Evolutionary conservation across 2,797 vertebrate species (phyloP).

Genomic region (Pseudochromis fuscus): DNA sequence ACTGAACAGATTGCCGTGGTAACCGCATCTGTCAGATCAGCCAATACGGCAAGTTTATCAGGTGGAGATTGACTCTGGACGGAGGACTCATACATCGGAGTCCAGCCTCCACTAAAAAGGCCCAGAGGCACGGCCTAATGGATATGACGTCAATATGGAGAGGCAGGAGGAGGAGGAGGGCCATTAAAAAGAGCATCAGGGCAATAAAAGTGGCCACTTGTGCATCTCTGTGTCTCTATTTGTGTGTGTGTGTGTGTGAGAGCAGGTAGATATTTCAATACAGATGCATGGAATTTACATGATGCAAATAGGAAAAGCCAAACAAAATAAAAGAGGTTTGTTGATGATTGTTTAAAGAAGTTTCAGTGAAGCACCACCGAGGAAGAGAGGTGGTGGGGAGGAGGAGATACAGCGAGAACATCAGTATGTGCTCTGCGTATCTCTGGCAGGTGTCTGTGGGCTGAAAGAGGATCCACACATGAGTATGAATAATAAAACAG

Average conservation of each 20-base stretch:
- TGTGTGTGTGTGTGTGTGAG: constrained; percentile 26
- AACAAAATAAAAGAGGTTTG: constrained; percentile 14
- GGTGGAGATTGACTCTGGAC: constrained; percentile 72
- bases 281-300: neutral
- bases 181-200: constrained; percentile 75
- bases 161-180: constrained; percentile 57
- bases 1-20: constrained; percentile 66
- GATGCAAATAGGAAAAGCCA: constrained; percentile 20
- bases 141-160: constrained; percentile 75
- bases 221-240: constrained; percentile 23
- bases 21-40: constrained; percentile 66
- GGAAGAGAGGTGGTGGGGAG: neutral
- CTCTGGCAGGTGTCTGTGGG: constrained; percentile 74
- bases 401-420: constrained; percentile 37
- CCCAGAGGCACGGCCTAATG: constrained; percentile 80
- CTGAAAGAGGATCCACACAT: constrained; percentile 79
- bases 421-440: constrained; percentile 55
- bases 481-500: constrained; percentile 82
- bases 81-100: constrained; percentile 57
- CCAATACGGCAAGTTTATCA: constrained; percentile 72
- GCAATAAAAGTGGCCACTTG: constrained; percentile 62
- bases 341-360: constrained; percentile 35
- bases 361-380: constrained; percentile 23
- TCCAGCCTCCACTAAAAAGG: constrained; percentile 69
- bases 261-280: constrained; percentile 30